Conservation (phyloP, 2,113 vertebrate species). For the Embiotoca jacksoni region DNA sequence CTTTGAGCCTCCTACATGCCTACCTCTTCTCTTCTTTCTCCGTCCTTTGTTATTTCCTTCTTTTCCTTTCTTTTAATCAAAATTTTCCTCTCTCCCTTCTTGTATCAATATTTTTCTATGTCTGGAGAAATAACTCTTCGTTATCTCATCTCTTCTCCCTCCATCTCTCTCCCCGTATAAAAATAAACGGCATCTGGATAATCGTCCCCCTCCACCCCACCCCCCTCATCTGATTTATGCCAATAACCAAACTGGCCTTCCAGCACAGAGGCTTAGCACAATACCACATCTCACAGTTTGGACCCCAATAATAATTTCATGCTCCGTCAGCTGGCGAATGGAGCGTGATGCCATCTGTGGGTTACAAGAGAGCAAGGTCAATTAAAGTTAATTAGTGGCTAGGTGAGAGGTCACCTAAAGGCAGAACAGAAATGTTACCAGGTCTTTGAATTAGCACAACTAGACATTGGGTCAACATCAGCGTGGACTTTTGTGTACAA, state of each 20-base stretch:
- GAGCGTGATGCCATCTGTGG: slow-evolving; percentile 45
- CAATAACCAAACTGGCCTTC: slow-evolving; percentile 47
- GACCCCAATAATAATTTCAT: slow-evolving; percentile 74
- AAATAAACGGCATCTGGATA: slow-evolving; percentile 73
- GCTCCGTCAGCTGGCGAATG: slow-evolving; percentile 66
- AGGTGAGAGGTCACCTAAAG: slow-evolving; percentile 52
- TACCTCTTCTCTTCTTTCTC: slow-evolving; percentile 25
- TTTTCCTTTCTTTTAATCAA: slow-evolving; percentile 23
- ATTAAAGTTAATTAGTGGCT: slow-evolving; percentile 61
- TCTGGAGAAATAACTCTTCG: slow-evolving; percentile 11
- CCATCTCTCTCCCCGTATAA: slow-evolving; percentile 48
- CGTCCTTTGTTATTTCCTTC: slow-evolving; percentile 22
- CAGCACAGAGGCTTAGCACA: slow-evolving; percentile 55
- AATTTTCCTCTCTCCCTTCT: slow-evolving; percentile 5
- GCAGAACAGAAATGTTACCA: neutral
- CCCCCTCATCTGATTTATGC: slow-evolving; percentile 63
- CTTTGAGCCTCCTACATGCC: slow-evolving; percentile 12
- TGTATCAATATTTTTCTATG: slow-evolving; percentile 11
- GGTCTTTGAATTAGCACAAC: neutral
- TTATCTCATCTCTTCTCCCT: slow-evolving; percentile 27
- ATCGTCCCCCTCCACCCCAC: slow-evolving; percentile 34
- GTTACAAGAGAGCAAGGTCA: slow-evolving; percentile 57
- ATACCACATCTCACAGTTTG: slow-evolving; percentile 63
- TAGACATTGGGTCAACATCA: neutral
- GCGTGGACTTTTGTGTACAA: neutral